Base-by-base conservation (phyloP, 2,797 vertebrate genomes). In the Craterocephalus amniculus region DNA sequence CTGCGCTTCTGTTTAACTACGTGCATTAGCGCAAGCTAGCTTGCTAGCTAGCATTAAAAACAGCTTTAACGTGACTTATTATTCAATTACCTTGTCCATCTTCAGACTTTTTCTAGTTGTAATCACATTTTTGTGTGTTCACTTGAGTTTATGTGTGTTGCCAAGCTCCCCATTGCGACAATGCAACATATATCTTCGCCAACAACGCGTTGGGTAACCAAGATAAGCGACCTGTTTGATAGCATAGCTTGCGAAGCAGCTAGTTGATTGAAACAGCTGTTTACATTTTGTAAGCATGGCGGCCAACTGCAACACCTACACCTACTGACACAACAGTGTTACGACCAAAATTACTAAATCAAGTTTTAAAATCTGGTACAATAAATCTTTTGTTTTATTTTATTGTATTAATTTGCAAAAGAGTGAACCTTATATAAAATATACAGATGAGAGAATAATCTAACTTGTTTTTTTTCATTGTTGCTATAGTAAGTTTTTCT, bases 71-170 rank as follows among this genome's bases (percentile, higher is more conserved):
- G 4, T 38, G 43, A 27, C 31, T 78, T 66, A 24, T 48, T 6
- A 7, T 45, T 0, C 18, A 8, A n/a, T 8, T 83, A 92, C 91
- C 91, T 83, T 78, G 11, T 93, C 87, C 91, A 91, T 92, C 0
- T 63, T 85, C 20, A 32, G 13, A 16, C 58, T 48, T 27, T 66
- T 55, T 18, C 26, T 67, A 63, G 2, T 14, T 14, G 34, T 43
- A 26, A 73, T 87, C 85, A 82, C 62, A 71, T 80, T 0, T 63
- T 73, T 63, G 27, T 29, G 11, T 59, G 27, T 58, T 62, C 58
- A 22, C 70, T 27, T 22, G 32, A 2, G 10, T 22, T 14, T 34
- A 18, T 29, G 6, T 13, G 63, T 45, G 70, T 52, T 51, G 59
- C 66, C 67, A 78, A 20, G 55, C n/a, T 57, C 29, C 27, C 49